These are phyloP conservation scores for Eidolon dupreanum DNA, from an alignment of 2,797 vertebrate species.

Conservation along the genomic window DNA sequence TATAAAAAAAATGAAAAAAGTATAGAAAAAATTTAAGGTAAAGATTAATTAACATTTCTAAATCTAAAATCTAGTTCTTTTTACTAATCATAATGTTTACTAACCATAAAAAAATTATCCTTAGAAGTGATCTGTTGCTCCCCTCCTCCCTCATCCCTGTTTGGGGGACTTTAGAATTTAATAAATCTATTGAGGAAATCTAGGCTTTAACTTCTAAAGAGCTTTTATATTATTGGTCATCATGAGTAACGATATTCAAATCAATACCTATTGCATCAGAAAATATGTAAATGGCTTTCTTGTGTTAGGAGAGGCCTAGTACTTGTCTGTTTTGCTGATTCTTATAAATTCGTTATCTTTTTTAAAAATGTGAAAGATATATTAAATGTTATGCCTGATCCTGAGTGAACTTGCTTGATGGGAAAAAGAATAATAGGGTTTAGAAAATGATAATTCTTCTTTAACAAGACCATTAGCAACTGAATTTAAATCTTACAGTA, in stretches of 20 bases:
- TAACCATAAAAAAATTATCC: not conserved
- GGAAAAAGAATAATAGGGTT: not conserved
- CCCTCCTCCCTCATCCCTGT: not conserved
- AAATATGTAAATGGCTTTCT: not conserved
- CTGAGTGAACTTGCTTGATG: not conserved
- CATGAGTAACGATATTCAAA: not conserved
- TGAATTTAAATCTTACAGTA: constrained; percentile 42
- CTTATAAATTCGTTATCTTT: not conserved
- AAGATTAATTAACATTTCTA: not conserved
- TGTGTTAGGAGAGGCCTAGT: not conserved
- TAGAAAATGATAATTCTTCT: not conserved
- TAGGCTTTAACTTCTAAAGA: constrained; percentile 15
- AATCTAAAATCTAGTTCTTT: not conserved
- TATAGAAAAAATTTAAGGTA: constrained; percentile 13
- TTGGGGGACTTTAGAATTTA: not conserved
- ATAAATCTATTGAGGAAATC: not conserved
- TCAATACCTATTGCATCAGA: not conserved
- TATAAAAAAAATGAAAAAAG: not conserved
- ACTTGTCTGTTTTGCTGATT: constrained; percentile 17
- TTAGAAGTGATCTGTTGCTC: not conserved
- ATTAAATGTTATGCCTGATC: not conserved
- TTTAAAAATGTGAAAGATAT: not conserved
- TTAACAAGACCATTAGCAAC: not conserved
- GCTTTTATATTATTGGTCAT: not conserved
- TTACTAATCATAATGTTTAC: not conserved